Evolutionary conservation across 2,797 vertebrate genomes (phyloP), one percentile per base, ranked within the genome.

Genomic region (Pagetopsis macropterus): DNA sequence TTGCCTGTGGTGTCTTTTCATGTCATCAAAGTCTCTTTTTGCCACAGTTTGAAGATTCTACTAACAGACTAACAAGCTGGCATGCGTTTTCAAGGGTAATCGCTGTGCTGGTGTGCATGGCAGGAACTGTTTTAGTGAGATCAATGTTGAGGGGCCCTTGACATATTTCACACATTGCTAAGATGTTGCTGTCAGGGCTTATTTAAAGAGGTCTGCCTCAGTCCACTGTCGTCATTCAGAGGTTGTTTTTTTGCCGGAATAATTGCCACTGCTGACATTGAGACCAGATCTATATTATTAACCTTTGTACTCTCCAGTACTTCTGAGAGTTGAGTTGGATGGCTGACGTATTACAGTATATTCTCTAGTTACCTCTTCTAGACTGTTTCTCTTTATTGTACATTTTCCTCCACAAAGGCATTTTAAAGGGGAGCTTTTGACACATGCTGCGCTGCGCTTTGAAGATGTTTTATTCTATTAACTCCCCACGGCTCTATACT

Each of bases 141-240:
- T 83, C 14, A 68, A 23, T 67, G 45, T 45, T n/a, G 48, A 58
- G 11, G 14, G 65, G 17, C 65, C 33, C 75, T 76, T 78, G 5
- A 78, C 21, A 19, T 56, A 33, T 60, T 54, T 76, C 31, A 76
- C 19, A 58, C 23, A 49, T 51, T 79, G 45, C n/a, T 63, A 5
- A 52, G 55, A 8, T 40, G 71, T 49, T 52, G 44, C 9, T 45
- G 72, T 43, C 9, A 59, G 49, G 14, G 37, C 45, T 69, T 70
- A 41, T 48, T 74, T 69, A 21, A 81, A 75, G 62, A 70, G 69
- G 48, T 58, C 31, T 43, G 51, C 45, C 21, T 66, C 58, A 3
- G 16, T 70, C 46, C 49, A 8, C 40, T 70, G 56, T 50, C 33
- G 33, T 33, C 51, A 27, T 37, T 70, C 51, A 70, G 55, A 16